A percentile compares a stretch with the other conserved stretches of the same genome.
phyloP scores from a whole-genome alignment of 30 jellyfish, hydroid and myxozoan genomes.

The Turritopsis rubra region DNA sequence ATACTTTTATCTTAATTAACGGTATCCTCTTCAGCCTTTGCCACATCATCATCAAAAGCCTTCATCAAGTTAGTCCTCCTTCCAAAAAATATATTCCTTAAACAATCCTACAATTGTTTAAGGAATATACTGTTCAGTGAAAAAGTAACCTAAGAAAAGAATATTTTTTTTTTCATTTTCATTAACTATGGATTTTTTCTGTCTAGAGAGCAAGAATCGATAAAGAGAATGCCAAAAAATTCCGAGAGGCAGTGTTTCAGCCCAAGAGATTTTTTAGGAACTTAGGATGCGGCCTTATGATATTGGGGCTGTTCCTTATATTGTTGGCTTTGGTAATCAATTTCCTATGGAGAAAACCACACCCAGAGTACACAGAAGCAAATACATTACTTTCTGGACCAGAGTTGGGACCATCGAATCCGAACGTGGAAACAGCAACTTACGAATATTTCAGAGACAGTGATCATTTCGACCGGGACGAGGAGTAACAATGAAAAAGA shows the following conservation, averaged over 20 bases:
- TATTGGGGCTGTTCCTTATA: background rate
- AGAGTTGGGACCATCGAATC: background rate
- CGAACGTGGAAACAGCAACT: background rate
- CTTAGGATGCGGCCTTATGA: background rate
- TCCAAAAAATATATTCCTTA: no score
- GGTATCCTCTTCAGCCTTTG: background rate
- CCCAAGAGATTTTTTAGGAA: conserved; percentile 34
- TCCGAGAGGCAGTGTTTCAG: conserved; percentile 49
- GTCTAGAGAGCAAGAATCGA: conserved; percentile 63
- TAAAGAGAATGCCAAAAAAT: conserved; percentile 70
- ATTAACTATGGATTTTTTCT: background rate
- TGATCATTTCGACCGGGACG: background rate
- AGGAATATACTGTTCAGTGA: background rate
- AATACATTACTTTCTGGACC: background rate
- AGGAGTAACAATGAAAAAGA: background rate
- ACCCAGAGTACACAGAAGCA: background rate
- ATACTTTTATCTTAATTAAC: no score
- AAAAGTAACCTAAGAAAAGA: no score
- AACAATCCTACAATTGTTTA: background rate
- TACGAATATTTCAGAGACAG: background rate
- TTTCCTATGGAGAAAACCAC: background rate
- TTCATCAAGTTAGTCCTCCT: background rate
- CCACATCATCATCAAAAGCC: background rate
- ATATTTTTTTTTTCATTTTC: background rate
- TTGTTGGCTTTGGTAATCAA: background rate